These are phyloP conservation scores for Hypselothyrea guttata DNA, from an alignment of 2,888 invertebrate genomes.

Conservation along the genomic window DNA sequence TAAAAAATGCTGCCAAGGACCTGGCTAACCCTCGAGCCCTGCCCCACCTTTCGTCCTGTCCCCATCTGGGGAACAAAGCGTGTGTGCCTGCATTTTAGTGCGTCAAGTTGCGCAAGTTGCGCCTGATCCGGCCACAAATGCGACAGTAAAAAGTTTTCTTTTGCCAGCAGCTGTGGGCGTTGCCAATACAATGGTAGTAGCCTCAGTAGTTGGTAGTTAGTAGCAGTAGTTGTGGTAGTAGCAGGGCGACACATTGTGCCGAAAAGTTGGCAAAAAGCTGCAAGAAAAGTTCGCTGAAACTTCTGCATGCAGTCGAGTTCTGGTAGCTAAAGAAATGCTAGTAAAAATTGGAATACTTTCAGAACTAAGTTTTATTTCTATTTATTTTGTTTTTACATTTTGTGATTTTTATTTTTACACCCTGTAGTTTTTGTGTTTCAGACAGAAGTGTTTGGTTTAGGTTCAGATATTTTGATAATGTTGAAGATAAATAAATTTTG, in stretches of 20 bases:
- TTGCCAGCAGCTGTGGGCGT: conserved; percentile 31
- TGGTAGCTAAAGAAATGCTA: conserved; percentile 53
- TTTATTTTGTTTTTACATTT: background rate
- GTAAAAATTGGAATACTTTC: conserved; percentile 71
- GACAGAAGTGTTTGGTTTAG: too few relatives aligned
- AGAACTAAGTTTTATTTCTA: conserved; percentile 55
- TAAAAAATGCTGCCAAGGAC: conserved; percentile 43
- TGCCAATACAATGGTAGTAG: conserved; percentile 8
- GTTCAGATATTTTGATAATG: too few relatives aligned
- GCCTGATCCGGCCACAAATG: conserved; percentile 55
- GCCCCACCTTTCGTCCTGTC: conserved; percentile 25
- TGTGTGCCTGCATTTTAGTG: conserved; percentile 67
- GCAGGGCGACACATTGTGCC: conserved; percentile 66
- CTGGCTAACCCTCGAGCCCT: conserved; percentile 33
- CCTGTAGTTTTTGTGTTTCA: too few relatives aligned
- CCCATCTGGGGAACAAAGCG: conserved; percentile 23
- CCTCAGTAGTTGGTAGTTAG: background rate
- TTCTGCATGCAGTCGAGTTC: conserved; percentile 40
- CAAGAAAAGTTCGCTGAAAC: conserved; percentile 38
- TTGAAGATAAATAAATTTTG: too few relatives aligned
- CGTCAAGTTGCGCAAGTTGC: conserved; percentile 47
- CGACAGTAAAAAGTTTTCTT: conserved; percentile 71
- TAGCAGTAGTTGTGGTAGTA: conserved; percentile 1
- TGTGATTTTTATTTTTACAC: too few relatives aligned
- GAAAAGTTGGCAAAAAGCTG: conserved; percentile 47